Percentiles rank a stretch among this genome's conserved stretches.
Conservation (phyloP, 2,113 vertebrate species). For the Bufo bufo region DNA sequence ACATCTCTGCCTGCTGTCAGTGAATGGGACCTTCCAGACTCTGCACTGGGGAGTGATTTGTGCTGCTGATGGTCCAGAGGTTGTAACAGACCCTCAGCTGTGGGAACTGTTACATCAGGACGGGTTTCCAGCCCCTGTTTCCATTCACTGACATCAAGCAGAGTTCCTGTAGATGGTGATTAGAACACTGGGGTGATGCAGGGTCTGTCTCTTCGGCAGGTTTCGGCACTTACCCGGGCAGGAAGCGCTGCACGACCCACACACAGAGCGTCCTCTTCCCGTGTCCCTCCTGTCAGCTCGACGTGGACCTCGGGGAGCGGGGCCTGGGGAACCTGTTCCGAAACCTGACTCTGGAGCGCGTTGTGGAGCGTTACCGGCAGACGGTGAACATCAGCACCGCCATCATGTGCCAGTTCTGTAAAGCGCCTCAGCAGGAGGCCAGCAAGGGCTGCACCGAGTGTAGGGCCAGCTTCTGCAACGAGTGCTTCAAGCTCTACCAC, state of each 20-base stretch:
- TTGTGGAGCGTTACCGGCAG: conserved; percentile 87
- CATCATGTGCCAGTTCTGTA: conserved; percentile 94
- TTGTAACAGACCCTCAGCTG: no score
- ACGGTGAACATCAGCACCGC: conserved; percentile 76
- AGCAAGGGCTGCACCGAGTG: conserved; percentile 96
- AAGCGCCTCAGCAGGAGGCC: conserved; percentile 89
- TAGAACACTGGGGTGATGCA: no score
- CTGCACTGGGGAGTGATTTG: no score
- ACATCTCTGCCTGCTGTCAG: neutral
- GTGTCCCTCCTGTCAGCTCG: conserved; percentile 86
- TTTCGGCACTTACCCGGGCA: conserved; percentile 90
- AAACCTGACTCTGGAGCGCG: conserved; percentile 93
- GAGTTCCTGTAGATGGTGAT: no score
- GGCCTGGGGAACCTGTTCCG: conserved; percentile 89
- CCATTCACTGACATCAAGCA: no score
- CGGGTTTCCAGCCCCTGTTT: no score
- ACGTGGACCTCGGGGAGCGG: conserved; percentile 90
- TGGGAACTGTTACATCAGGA: no score
- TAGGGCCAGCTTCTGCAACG: conserved; percentile 94
- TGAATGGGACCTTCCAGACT: neutral
- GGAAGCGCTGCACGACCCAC: conserved; percentile 79
- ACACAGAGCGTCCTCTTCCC: conserved; percentile 85
- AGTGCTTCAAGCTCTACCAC: conserved; percentile 97
- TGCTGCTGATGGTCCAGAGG: no score
- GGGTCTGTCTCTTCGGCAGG: conserved; percentile 64